phyloP scores from a whole-genome alignment of 2,888 invertebrate species.

The Macrophya annulata region DNA sequence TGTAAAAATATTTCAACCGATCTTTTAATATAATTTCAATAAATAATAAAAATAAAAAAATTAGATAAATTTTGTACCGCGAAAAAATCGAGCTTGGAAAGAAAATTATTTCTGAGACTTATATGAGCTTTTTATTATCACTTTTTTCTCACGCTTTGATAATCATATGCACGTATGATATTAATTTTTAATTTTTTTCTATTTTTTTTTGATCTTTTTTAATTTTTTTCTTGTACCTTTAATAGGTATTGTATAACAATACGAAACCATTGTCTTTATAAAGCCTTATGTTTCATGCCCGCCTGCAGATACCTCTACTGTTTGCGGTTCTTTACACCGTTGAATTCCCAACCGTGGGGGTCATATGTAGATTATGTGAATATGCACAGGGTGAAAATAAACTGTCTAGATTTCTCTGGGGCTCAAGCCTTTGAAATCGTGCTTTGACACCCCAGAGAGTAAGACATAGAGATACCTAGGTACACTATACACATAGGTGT shows the following conservation, averaged over 20 bases:
- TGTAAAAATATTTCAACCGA: neutral
- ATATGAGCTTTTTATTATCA: neutral
- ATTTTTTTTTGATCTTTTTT: neutral
- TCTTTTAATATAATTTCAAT: neutral
- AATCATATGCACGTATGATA: neutral
- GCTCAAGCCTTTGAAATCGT: neutral
- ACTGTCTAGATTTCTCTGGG: slow-evolving; percentile 9
- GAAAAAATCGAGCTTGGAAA: too few relatives aligned
- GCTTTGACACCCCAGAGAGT: neutral
- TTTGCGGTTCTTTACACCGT: slow-evolving; percentile 6
- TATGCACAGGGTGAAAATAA: neutral
- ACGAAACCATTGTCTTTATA: neutral
- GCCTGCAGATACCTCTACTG: neutral
- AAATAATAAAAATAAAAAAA: too few relatives aligned
- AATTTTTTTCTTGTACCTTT: neutral
- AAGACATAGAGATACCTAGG: neutral
- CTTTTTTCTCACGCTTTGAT: neutral
- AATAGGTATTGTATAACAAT: neutral
- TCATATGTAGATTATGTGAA: neutral
- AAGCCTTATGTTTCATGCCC: neutral
- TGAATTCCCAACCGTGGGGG: neutral
- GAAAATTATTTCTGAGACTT: neutral
- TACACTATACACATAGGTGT: neutral
- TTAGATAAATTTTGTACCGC: too few relatives aligned
- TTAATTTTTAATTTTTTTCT: neutral